A percentile compares a stretch with the other conserved stretches of the same genome.
phyloP scores from a whole-genome alignment of 2,797 vertebrate genomes.

The Mormyrus hasselquistii region DNA sequence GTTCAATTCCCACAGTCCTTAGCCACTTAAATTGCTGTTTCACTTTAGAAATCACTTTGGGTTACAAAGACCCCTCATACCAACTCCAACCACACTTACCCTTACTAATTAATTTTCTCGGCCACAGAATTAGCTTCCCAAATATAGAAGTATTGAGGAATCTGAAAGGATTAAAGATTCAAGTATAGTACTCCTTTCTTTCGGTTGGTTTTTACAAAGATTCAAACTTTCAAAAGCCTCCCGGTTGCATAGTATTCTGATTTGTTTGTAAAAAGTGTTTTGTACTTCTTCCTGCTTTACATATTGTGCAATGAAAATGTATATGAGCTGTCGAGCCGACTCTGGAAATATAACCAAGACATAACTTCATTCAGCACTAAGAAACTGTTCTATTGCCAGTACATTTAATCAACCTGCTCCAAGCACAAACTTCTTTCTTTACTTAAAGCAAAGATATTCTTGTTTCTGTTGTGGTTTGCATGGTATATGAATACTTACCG shows the following conservation, averaged over 20 bases:
- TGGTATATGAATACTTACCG: neutral
- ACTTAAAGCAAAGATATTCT: neutral
- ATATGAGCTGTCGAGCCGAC: neutral
- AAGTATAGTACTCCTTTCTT: neutral
- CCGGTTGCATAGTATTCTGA: neutral
- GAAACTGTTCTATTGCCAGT: neutral
- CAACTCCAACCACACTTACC: neutral
- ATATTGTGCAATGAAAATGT: neutral
- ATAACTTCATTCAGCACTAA: neutral
- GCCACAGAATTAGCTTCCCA: neutral
- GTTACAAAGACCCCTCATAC: neutral
- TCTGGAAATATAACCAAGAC: neutral
- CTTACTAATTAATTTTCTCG: neutral
- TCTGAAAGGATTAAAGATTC: neutral
- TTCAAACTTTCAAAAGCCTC: neutral
- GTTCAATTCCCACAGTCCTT: conserved; percentile 16
- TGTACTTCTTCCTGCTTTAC: neutral
- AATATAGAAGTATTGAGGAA: conserved; percentile 3
- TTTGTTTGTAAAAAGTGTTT: neutral
- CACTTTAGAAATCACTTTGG: neutral
- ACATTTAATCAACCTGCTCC: neutral
- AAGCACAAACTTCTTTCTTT: neutral
- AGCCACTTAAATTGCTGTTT: neutral
- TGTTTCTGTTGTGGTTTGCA: neutral
- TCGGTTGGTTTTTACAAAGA: neutral